Base-by-base conservation (phyloP, 2,113 vertebrate genomes). In the Strix uralensis region DNA sequence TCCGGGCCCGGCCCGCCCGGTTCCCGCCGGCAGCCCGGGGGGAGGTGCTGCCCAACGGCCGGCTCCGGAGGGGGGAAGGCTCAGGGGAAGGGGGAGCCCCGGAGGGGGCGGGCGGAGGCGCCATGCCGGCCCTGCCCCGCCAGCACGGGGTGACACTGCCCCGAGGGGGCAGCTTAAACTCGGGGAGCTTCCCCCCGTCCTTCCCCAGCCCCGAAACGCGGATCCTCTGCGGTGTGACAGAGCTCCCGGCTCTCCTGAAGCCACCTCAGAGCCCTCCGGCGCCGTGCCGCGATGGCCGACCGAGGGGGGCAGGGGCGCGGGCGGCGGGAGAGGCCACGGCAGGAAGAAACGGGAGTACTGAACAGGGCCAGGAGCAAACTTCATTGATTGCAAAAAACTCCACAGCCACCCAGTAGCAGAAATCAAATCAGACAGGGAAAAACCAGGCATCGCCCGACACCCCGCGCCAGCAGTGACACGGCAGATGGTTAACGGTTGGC, bases 311-410 rank as follows among this genome's bases (percentile, higher is more conserved):
- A 23, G 66, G 0, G 16, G 20, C 15, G 46, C 0, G 3, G 46
- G 44, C 2, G 25, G 73, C 19, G 22, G 40, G 36, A 65, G 52
- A 15, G 10, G 30, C 46, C 55, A 13, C 3, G 3, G 81, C 65
- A 63, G 70, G 62, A 94, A 90, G 52, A 62, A 80, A 93, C 17
- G 1, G 10, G 51, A 91, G 78, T 4, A 66, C 46, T 3, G 81
- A 81, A 46, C 30, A 32, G 47, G 91, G 87, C 93, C 70, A 85
- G 93, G 92, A 92, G 90, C 36, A 10, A 72, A 79, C 30, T 91
- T 91, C 92, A 92, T 93, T 92, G 66, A 77, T 32, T 51, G 88
- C 88, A 77, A 90, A 79, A 62, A 55, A 44, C 61, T 91, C 85
- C 92, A 54, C 74, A 75, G 62, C 84, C 74, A 92, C 58, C 38